A percentile compares a stretch with the other conserved stretches of the same genome.
Conservation (phyloP, 64 coral and sea anemone genomes). For the Actinia tenebrosa region DNA sequence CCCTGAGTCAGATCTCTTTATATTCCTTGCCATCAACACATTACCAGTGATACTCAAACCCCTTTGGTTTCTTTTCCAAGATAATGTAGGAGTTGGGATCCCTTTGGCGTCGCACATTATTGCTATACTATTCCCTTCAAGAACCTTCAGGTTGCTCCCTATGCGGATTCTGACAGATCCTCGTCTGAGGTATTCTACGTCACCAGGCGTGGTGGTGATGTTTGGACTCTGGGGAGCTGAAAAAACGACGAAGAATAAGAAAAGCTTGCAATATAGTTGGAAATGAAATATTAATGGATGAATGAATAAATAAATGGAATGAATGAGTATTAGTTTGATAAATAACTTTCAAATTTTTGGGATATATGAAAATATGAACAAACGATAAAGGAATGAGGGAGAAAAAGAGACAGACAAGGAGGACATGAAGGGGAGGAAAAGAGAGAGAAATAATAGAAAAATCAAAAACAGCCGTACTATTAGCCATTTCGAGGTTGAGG, state of each 20-base stretch:
- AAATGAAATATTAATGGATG: not conserved
- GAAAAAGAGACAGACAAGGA: not conserved
- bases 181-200: slow-evolving; percentile 6
- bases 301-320: not conserved
- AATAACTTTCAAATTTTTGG: too few relatives aligned
- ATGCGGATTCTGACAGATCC: slow-evolving; percentile 25
- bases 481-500: too few relatives aligned
- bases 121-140: slow-evolving; percentile 26
- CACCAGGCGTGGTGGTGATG: not conserved
- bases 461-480: too few relatives aligned
- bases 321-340: not conserved
- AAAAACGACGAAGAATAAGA: not conserved
- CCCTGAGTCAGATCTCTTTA: slow-evolving; percentile 36
- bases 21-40: slow-evolving; percentile 30
- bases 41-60: slow-evolving; percentile 27
- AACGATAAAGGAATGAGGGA: not conserved
- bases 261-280: not conserved
- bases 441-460: not conserved
- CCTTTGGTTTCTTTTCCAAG: slow-evolving; percentile 44
- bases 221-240: slow-evolving; percentile 9
- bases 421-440: too few relatives aligned
- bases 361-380: not conserved
- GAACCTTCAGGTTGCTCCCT: slow-evolving; percentile 22
- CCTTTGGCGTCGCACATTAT: slow-evolving; percentile 51
- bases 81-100: slow-evolving; percentile 53